Evolutionary conservation across 2,113 vertebrate genomes (phyloP).

Genomic region (Gymnocephalus cernua): DNA sequence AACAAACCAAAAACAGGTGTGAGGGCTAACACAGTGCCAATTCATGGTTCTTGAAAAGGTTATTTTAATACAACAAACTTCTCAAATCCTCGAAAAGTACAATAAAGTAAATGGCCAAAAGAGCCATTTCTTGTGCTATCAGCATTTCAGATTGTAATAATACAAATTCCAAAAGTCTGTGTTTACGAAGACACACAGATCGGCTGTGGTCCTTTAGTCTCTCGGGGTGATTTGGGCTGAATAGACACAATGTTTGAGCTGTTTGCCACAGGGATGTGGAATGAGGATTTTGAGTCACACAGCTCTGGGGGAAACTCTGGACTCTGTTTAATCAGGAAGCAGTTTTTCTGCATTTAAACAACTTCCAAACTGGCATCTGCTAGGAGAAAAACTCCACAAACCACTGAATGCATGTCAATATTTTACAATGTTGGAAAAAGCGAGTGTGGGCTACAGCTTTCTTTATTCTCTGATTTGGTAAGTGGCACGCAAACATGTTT

Average conservation of each 20-base stretch:
- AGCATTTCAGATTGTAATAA: conserved; percentile 1
- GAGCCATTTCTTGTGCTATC: background rate
- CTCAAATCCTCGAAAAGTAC: background rate
- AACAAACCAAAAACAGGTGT: background rate
- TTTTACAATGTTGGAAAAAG: conserved; percentile 27
- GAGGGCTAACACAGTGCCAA: background rate
- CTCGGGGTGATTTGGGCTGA: conserved; percentile 42
- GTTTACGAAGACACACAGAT: conserved; percentile 25
- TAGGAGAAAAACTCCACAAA: conserved; percentile 44
- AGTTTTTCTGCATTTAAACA: conserved; percentile 59
- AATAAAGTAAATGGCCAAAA: background rate
- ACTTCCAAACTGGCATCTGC: conserved; percentile 49
- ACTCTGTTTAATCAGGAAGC: conserved; percentile 58
- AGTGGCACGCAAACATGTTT: conserved; percentile 14
- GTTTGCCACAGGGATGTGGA: conserved; percentile 29
- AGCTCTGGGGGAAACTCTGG: conserved; percentile 35
- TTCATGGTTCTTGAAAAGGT: background rate
- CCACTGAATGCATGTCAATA: conserved; percentile 57
- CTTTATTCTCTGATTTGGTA: conserved; percentile 7
- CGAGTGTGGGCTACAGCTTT: conserved; percentile 13
- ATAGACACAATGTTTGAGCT: conserved; percentile 37
- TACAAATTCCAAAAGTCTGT: conserved; percentile 12
- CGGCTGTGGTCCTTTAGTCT: conserved; percentile 19
- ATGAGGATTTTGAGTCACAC: conserved; percentile 45
- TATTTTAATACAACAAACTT: background rate